These are phyloP conservation scores for Steinernema khuongi DNA, from an alignment of 1,140 invertebrate species.

Conservation along the genomic window DNA sequence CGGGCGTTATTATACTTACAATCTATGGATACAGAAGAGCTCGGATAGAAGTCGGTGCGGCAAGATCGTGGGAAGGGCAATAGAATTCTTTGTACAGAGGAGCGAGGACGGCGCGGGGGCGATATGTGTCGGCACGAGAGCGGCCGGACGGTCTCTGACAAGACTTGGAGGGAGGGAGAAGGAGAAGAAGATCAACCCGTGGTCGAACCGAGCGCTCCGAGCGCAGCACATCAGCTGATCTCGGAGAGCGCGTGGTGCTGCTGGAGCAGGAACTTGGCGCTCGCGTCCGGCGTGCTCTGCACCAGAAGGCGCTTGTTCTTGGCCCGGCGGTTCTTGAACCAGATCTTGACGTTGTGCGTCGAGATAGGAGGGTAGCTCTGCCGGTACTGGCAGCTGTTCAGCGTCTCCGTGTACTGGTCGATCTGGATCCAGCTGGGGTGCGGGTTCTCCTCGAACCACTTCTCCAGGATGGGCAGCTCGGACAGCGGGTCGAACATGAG, in stretches of 20 bases:
- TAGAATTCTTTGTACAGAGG: conserved; percentile 12
- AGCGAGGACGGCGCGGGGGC: background rate
- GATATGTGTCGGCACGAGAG: background rate
- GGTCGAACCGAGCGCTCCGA: background rate
- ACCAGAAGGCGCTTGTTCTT: conserved; percentile 52
- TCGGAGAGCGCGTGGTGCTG: background rate
- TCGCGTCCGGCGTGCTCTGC: conserved; percentile 31
- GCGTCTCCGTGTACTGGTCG: conserved; percentile 52
- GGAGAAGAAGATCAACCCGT: conserved; percentile 7
- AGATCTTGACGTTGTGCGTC: conserved; percentile 57
- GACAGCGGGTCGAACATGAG: conserved; percentile 57
- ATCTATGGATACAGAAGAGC: background rate
- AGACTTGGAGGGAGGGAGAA: background rate
- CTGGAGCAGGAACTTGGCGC: conserved; percentile 18
- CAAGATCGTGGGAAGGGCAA: conserved; percentile 4
- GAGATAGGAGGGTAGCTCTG: conserved; percentile 56
- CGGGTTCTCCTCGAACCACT: conserved; percentile 56
- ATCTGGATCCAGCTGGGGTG: conserved; percentile 58
- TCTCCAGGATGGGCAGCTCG: conserved; percentile 51
- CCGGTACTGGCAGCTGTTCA: conserved; percentile 48
- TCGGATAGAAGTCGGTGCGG: background rate
- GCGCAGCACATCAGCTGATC: background rate
- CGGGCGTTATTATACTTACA: background rate
- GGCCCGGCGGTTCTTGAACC: conserved; percentile 57
- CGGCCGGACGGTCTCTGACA: background rate